Evolutionary conservation across 1,140 invertebrate genomes (phyloP), one percentile per base, ranked within the genome.

Genomic region (Drosophila murphyi): DNA sequence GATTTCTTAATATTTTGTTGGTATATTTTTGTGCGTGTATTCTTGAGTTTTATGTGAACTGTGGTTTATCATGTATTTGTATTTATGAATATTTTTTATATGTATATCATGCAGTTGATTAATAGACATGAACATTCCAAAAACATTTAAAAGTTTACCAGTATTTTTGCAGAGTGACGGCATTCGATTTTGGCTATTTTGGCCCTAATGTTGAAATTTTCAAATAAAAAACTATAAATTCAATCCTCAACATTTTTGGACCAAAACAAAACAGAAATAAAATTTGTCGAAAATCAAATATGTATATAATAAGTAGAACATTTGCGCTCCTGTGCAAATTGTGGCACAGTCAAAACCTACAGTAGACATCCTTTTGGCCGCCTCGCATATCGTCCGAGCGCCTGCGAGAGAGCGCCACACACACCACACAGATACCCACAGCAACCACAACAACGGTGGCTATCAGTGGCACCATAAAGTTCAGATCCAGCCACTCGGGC

Each of bases 381-480:
- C 96, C 95, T 80, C 97, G 95, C 87, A 96, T 94, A 54, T 96
- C 96, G 81, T 97, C 96, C 55, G 96, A 94, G 80, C 96, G 95
- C 83, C 96, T 94, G 82, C 96, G 94, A 6, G 96, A 96, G 1
- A 97, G 93, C 3, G 96, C 97, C 67, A 97, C 96, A 93, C 97
- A 97, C 91, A 98, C 96, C 74, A 98, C 97, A 88, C 97, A 95
- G 90, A 97, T 96, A 68, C 97, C 97, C 76, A 98, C 97, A 76
- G 97, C 95, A 91, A 98, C 96, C 68, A 98, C 97, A 72, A 97
- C 95, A 39, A 97, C 94, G 5, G 97, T 97, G 29, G 97, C 96
- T 72, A 96, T 94, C 47, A 97, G 95, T 0, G 97, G 97, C 5
- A 97, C 96, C 61, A 97, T 94, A 59, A 97, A 95, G 93, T 97